Conservation (phyloP, 2,888 invertebrate species). For the Calameuta pallipes region DNA sequence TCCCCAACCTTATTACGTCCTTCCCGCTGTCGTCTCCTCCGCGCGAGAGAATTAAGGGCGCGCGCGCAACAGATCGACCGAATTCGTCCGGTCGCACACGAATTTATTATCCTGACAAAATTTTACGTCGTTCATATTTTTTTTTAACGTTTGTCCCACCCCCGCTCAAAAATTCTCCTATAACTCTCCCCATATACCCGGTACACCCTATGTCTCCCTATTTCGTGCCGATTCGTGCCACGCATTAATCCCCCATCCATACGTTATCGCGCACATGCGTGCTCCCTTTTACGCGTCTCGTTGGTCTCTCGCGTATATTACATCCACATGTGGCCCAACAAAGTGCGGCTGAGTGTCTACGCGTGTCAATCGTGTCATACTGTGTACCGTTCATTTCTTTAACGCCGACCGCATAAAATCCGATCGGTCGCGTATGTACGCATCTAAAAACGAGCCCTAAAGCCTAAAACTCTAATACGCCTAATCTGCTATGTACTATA, state of each 20-base stretch:
- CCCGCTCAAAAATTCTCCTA: background rate
- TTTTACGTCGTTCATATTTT: background rate
- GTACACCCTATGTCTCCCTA: background rate
- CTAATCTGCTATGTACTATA: background rate
- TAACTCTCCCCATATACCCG: background rate
- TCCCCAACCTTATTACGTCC: background rate
- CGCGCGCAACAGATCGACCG: background rate
- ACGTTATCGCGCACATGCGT: background rate
- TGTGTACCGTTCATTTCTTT: background rate
- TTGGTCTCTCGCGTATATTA: background rate
- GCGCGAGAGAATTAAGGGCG: background rate
- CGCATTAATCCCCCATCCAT: background rate
- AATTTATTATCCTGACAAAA: background rate
- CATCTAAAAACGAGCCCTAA: slow-evolving; percentile 8
- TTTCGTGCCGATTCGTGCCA: background rate
- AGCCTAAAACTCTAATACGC: background rate
- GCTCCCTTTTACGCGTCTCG: background rate
- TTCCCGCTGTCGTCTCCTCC: background rate
- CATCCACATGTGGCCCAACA: background rate
- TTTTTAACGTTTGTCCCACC: background rate
- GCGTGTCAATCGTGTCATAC: background rate
- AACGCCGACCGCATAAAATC: background rate
- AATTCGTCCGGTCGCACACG: background rate
- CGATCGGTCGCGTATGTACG: background rate
- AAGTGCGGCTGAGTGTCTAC: background rate